Evolutionary conservation across 2,113 vertebrate species (phyloP), one percentile per base, ranked within the genome.

Genomic region (Tragelaphus scriptus): DNA sequence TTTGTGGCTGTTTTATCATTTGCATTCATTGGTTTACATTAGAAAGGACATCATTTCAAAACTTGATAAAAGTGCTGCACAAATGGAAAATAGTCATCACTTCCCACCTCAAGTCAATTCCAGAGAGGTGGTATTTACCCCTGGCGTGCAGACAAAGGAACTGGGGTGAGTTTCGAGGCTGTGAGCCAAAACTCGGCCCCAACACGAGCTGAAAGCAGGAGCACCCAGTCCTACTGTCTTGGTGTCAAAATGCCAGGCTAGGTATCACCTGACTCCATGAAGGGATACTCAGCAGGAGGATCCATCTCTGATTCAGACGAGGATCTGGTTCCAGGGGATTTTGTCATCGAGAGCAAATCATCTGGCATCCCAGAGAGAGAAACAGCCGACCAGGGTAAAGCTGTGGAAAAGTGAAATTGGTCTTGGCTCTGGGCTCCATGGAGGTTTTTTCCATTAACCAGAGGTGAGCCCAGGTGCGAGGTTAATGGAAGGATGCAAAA

Each of bases 251-350:
- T 8, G 28, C 51, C 81, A 25, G 61, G 65, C 75, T 12, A 51
- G 84, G 79, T 32, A 1, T 91, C 84, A 8, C 49, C 23, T 86
- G 17, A 15, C 44, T 2, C 15, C 19, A 2, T 63, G 19, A 63
- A 90, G 0, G 77, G n/a, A 2, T 0, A 59, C 79, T 26, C 58
- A 28, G 96, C 15, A 23, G 9, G 2, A 26, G 96, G 89, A 80
- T 93, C 94, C 97, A 61, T 95, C n/a, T 63, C 59, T 6, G 59
- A 97, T 98, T 98, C 89, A 90, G 91, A 97, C 94, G 96, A 98
- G 91, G 98, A 95, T 98, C 97, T 61, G 85, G 85, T 1, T 10
- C 97, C 97, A 88, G 85, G 75, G 82, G 96, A 97, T 96, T 30
- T 26, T 92, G 96, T 96, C 96, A 94, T 94, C 23, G 77, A 94